Evolutionary conservation across 1,140 invertebrate genomes (phyloP), one percentile per base, ranked within the genome.

Genomic region (Archivesica marissinica): DNA sequence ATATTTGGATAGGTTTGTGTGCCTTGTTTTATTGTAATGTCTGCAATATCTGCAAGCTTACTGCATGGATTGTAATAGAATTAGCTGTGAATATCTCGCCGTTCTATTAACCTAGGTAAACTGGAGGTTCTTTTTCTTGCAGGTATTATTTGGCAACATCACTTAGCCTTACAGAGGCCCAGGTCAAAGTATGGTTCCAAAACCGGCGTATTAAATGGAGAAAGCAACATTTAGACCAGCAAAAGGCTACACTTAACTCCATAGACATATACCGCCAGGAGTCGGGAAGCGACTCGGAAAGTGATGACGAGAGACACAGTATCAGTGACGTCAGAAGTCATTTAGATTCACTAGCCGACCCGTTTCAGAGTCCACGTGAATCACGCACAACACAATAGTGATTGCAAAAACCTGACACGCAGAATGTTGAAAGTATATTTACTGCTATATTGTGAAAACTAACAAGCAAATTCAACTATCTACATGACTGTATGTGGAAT

Each of bases 131-230:
- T 75, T 81, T 66, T 50, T 74, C 59, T 86, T 88, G 28, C 89
- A 94, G 93, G 77, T 94, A 91, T 76, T 94, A 93, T 80, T 78
- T 94, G 75, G 93, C 93, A 0, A 89, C 92, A 13, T 91, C 92
- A 1, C 86, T 94, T 11, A 92, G 90, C 54, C 85, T 94, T 41
- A 91, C 92, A 7, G 93, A 94, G 77, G 93, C 93, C 2, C 95
- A 98, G 95, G 97, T 99, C 0, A 99, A 99, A 94, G 98, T 99
- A 0, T 99, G 98, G 98, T 99, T 99, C 93, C 98, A 99, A 94
- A 99, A 99, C 93, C 95, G 98, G 30, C 95, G 98, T 38, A 99
- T 99, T 86, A 99, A 99, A 95, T 99, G 98, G 98, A 95, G 98
- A 28, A 99, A 99, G 90, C 97, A 98, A 89, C 97, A 98, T 88